Conservation (phyloP, 2,888 invertebrate species). For the Leptopilina drosophilae region DNA sequence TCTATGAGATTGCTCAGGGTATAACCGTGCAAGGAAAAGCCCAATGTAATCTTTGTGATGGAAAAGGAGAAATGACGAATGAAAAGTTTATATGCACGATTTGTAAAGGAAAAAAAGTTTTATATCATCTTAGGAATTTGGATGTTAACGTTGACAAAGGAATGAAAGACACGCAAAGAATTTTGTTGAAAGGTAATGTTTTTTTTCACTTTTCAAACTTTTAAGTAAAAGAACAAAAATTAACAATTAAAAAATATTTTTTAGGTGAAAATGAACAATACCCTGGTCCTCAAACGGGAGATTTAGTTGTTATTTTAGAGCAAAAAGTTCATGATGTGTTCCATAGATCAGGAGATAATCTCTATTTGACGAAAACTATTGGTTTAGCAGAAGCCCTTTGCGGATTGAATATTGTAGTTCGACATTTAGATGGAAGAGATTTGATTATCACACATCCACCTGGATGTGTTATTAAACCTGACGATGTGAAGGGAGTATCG, state of each 20-base stretch:
- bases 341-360: slow-evolving; percentile 86
- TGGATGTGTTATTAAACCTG: slow-evolving; percentile 91
- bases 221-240: not conserved
- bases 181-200: slow-evolving; percentile 83
- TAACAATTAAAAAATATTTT: not conserved
- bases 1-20: slow-evolving; percentile 83
- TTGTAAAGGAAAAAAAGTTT: slow-evolving; percentile 91
- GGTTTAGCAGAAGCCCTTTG: slow-evolving; percentile 93
- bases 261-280: slow-evolving; percentile 91
- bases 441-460: slow-evolving; percentile 87
- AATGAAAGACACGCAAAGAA: slow-evolving; percentile 91
- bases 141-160: slow-evolving; percentile 94
- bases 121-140: slow-evolving; percentile 88
- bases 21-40: slow-evolving; percentile 83
- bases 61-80: slow-evolving; percentile 85
- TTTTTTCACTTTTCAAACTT: not conserved
- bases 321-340: slow-evolving; percentile 89
- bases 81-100: slow-evolving; percentile 90
- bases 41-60: slow-evolving; percentile 82
- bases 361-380: slow-evolving; percentile 86
- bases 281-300: slow-evolving; percentile 91
- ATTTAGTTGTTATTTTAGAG: slow-evolving; percentile 92
- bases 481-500: slow-evolving; percentile 86
- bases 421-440: slow-evolving; percentile 92
- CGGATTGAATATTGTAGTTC: slow-evolving; percentile 90